A percentile compares a stretch with the other conserved stretches of the same genome.
Evolutionary conservation across 2,113 vertebrate species (phyloP).

Genomic region (Ictalurus punctatus): DNA sequence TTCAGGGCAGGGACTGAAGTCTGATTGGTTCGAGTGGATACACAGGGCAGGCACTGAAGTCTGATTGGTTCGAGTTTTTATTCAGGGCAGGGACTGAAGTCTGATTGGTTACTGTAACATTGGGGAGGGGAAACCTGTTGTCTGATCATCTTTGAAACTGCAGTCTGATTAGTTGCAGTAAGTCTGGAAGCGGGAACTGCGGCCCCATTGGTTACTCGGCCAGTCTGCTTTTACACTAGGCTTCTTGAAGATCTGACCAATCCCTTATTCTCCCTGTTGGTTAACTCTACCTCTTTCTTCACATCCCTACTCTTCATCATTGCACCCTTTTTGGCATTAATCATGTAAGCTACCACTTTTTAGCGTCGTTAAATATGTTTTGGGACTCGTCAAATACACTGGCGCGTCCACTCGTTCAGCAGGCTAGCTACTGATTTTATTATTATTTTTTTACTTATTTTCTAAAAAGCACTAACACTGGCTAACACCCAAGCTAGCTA

Average conservation of each 20-base stretch:
- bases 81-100: background rate
- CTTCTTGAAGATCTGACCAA: background rate
- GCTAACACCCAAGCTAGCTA: background rate
- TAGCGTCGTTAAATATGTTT: background rate
- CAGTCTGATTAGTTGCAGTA: background rate
- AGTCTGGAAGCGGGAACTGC: background rate
- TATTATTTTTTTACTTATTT: background rate
- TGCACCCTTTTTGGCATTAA: background rate
- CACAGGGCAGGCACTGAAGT: too few relatives aligned
- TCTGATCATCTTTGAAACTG: background rate
- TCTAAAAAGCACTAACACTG: background rate
- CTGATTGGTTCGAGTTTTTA: background rate
- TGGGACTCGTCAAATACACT: background rate
- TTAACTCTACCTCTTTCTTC: background rate
- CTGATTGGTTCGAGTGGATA: too few relatives aligned
- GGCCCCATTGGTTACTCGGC: background rate
- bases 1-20: background rate
- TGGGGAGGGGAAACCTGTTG: background rate
- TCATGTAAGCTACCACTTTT: background rate
- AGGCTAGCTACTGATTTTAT: background rate
- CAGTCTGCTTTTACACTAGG: background rate
- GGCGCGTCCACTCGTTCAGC: background rate
- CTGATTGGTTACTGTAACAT: background rate
- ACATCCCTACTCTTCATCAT: background rate
- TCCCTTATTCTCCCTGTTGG: background rate